Base-by-base conservation (phyloP, 2,113 vertebrate species). In the Riparia riparia region DNA sequence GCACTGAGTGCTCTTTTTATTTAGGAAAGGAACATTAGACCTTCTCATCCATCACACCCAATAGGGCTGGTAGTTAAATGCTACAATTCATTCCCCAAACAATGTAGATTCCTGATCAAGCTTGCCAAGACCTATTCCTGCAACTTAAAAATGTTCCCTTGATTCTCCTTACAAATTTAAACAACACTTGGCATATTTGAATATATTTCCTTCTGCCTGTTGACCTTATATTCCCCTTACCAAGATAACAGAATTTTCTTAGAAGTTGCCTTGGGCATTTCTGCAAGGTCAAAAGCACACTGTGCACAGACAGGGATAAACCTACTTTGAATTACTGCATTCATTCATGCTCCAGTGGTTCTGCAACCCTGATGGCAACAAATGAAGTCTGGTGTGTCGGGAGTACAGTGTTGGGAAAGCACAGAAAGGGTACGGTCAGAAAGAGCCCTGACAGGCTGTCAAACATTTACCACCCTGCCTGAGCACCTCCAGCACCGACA, bases 271-370 rank as follows among this genome's bases (percentile, higher is more conserved):
- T 63, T 17, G 47, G 64, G 85, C 57, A 39, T 77, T 95, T 83
- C 64, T 83, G 47, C 92, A 92, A 94, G 95, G 93, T 96, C 93
- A 95, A 44, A 87, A 70, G 80, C 63, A 91, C 63, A 53, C 47
- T 68, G 26, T 15, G 26, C 26, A 57, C 17, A 69, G 57, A 80
- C 3, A 77, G 42, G 71, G 68, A 77, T 32, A 72, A 93, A 71
- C n/a, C 79, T 29, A 3, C 76, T 86, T 49, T 64, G 82, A 88
- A 88, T 94, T 82, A 44, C 51, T 68, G 68, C 82, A 74, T 86
- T 79, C 20, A 16, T 22, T 69, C 84, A 44, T 4, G 50, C 90
- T 63, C 68, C 85, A 73, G 54, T 10, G 47, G 63, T 22, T 64
- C 82, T 73, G 88, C 82, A 78, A 9, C 47, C 54, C 82, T 64